Base-by-base conservation (phyloP, 1,140 invertebrate genomes). In the Drosophila truncata region DNA sequence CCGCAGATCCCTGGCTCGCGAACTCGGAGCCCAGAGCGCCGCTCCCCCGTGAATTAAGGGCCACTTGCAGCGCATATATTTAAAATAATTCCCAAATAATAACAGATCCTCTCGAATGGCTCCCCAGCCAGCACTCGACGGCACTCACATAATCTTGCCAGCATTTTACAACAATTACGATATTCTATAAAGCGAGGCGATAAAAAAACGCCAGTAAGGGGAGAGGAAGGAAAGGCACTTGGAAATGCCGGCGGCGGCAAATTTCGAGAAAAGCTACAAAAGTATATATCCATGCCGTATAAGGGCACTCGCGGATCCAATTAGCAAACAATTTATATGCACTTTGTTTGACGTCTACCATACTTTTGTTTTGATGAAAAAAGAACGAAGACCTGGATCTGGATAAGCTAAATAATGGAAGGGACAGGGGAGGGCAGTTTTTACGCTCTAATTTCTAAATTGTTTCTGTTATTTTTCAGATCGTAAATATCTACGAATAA, bases 31-130 rank as follows among this genome's bases (percentile, higher is more conserved):
- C 46, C 65, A 25, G 23, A 69, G 46, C 35, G 41, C 41, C 41
- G 55, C 39, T 58, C 70, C 52, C 35, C 69, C 29, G 35, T 73
- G 31, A 73, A 25, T 73, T 52, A 37, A 37, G 37, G 37, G 47
- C 50, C 33, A 39, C 20, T 44, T 25, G 33, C 35, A 52, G 46
- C n/a, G 46, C 69, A 77, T 67, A 77, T 47, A 60, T 77, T 77
- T 77, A 67, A 67, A 77, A 77, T 77, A 77, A 77, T 67, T 77
- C 37, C 46, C 55, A 73, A 74, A 74, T 74, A 74, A 74, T 73
- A 73, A 73, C 71, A 74, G 73, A 60, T 59, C 62, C 55, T 55
- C 55, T 67, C 13, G 18, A 18, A 46, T 42, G 41, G 29, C 69
- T 62, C 49, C 58, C 27, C 58, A 73, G 49, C 10, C 20, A 31